Evolutionary conservation across 2,113 vertebrate genomes (phyloP), one percentile per base, ranked within the genome.

Genomic region (Otus sunia): DNA sequence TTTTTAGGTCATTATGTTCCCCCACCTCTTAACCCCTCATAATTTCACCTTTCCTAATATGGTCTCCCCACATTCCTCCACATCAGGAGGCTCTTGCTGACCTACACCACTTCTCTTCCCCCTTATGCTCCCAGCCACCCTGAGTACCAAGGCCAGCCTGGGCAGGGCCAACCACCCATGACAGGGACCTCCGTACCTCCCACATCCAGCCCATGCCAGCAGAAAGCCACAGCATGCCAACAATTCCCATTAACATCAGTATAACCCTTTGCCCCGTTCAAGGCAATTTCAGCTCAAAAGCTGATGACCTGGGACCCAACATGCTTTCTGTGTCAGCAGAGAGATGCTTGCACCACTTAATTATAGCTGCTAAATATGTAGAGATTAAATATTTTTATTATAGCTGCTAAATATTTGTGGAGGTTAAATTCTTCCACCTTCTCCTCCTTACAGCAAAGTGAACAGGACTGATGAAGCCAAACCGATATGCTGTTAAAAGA

Each of bases 401-500:
- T 1, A 67, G 53, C 26, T 62, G 32, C 39, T 78, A 53, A 78
- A 45, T 49, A 83, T 66, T 76, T 25, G 52, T 4, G 36, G 45
- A 43, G 34, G 64, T 15, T 32, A 66, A 82, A 52, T 58, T 58
- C 21, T 37, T 82, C 49, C 56, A 11, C 36, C 26, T 25, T 55
- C 26, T 67, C 53, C 19, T 86, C 30, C 69, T 76, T 32, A 32
- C 3, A 77, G 58, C 25, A 39, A 60, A 60, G 17, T 10, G 49
- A 73, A 50, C 4, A 3, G 32, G 47, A 50, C 8, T 0, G 8
- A 11, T 4, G 34, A 92, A 53, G 16, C 11, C 50, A 66, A 21
- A 53, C 0, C 2, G 5, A 15, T 9, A 37, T 0, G 2, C 8
- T 50, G 22, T 15, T n/a, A 41, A 3, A 52, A 49, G 11, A 23